Conservation (phyloP, 2,797 vertebrate species). For the Remorina albescens region DNA sequence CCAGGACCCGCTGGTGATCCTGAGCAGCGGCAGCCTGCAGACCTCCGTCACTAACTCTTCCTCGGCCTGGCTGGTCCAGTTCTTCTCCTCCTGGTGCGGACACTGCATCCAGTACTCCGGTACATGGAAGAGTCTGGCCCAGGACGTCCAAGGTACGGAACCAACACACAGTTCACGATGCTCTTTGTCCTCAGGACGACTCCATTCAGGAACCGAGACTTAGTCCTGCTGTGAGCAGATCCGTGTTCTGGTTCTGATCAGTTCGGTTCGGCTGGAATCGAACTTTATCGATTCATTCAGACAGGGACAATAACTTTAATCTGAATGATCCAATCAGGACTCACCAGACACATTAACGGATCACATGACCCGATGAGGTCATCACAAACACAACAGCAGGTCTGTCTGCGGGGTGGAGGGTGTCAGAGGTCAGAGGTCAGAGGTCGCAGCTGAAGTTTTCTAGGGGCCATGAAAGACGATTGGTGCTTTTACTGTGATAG, state of each 20-base stretch:
- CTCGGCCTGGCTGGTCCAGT: constrained; percentile 94
- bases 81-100: constrained; percentile 95
- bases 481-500: no score
- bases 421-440: no score
- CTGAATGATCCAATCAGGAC: no score
- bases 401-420: not conserved
- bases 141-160: constrained; percentile 89
- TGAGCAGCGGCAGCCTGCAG: constrained; percentile 84
- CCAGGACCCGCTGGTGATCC: constrained; percentile 88
- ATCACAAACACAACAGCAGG: no score
- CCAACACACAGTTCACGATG: no score
- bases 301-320: no score
- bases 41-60: constrained; percentile 86
- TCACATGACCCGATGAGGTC: not conserved
- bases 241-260: no score
- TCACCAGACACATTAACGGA: not conserved
- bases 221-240: no score
- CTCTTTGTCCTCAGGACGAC: not conserved
- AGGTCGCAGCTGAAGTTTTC: no score
- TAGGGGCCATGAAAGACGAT: no score
- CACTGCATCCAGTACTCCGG: constrained; percentile 95
- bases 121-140: constrained; percentile 91
- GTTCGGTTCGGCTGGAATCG: no score
- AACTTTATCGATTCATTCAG: no score
- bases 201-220: not conserved